These are phyloP conservation scores for Harpagoxenus sublaevis DNA, from an alignment of 2,888 invertebrate genomes.

Conservation along the genomic window DNA sequence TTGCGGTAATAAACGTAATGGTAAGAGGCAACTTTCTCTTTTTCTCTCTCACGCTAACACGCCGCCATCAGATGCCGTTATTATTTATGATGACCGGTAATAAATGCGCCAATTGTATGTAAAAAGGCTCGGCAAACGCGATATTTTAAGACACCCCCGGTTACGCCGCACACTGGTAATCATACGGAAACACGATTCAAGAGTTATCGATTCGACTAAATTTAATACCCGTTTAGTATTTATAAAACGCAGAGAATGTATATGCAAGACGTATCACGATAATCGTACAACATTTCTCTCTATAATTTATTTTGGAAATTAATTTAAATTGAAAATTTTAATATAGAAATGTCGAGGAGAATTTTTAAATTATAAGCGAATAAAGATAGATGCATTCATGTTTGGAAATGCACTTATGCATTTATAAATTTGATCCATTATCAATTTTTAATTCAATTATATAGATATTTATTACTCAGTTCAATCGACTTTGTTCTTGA, in stretches of 20 bases:
- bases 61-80: conserved; percentile 19
- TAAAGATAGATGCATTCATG: not conserved
- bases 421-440: not conserved
- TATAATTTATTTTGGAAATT: not conserved
- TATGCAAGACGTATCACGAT: not conserved
- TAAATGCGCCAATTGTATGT: conserved; percentile 29
- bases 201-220: not conserved
- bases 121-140: not conserved
- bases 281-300: not conserved
- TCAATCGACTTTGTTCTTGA: not conserved
- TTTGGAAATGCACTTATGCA: not conserved
- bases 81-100: conserved; percentile 37
- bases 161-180: not conserved
- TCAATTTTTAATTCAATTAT: not conserved
- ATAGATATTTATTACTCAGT: not conserved
- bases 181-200: conserved; percentile 8
- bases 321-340: not conserved
- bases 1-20: conserved; percentile 43
- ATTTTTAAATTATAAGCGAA: not conserved
- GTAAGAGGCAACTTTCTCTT: conserved; percentile 27
- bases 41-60: conserved; percentile 8
- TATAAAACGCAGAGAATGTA: not conserved
- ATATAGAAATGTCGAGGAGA: not conserved
- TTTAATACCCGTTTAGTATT: not conserved
- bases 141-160: not conserved